Evolutionary conservation across 2,797 vertebrate species (phyloP), one percentile per base, ranked within the genome.

Genomic region (Macropus fuliginosus): DNA sequence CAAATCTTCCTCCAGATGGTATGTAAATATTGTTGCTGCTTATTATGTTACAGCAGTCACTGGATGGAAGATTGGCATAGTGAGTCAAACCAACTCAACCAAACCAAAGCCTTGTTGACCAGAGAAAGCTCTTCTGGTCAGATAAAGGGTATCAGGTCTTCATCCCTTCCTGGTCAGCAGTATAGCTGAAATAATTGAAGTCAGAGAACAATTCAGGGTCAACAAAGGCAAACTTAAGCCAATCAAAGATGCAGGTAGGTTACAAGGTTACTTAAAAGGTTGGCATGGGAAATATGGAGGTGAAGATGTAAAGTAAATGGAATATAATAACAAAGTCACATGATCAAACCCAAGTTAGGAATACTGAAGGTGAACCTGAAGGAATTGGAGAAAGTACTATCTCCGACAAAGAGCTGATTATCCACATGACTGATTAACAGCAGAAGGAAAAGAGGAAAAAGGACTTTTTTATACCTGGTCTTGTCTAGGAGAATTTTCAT

Each of bases 121-220:
- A 52, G 54, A 50, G 54, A 92, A 66, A 6, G 40, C 12, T 56
- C 94, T 50, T 57, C 31, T 54, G 56, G 91, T 59, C 16, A 89
- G 66, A 1, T 34, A 31, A 40, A 34, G 54, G 56, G 74, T 24
- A n/a, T 56, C 46, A 0, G 0, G 50, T 18, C 5, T 29, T 34
- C 34, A 52, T 56, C 52, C 50, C 29, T 52, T 16, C 21, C 54
- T 27, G 46, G 21, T 57, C 40, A 91, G 9, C 91, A 40, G 50
- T 40, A 91, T 89, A 40, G 57, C 57, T 54, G 34, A n/a, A 92
- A 16, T 14, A 4, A 46, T 66, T 55, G 55, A 31, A 93, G 81
- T 40, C 40, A 87, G 10, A 46, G 16, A 13, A 5, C 16, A 3
- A 57, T 5, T 1, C 13, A 40, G 24, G 56, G 31, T 46, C 40